phyloP scores from a whole-genome alignment of 2,113 vertebrate genomes.

The Mormyrus lacerda region DNA sequence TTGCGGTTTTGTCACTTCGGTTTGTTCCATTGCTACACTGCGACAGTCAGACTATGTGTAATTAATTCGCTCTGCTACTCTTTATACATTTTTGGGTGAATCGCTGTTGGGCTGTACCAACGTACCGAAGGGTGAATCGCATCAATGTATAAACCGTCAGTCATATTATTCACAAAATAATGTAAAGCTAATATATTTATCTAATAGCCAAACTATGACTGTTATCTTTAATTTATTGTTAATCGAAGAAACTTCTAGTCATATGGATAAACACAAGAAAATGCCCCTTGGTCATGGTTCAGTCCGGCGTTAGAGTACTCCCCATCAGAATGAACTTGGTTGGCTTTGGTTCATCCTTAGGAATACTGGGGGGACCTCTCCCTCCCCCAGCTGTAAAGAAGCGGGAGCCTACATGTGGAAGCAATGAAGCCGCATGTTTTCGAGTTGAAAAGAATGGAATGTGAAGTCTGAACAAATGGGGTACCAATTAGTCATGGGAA shows the following conservation, averaged over 20 bases:
- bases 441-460: background rate
- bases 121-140: constrained; percentile 30
- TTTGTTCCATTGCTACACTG: constrained; percentile 60
- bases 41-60: background rate
- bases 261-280: background rate
- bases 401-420: background rate
- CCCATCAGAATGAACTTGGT: background rate
- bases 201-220: background rate
- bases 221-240: background rate
- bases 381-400: background rate
- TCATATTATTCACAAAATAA: background rate
- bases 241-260: background rate
- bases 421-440: background rate
- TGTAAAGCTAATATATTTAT: background rate
- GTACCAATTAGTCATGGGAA: background rate
- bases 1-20: constrained; percentile 66
- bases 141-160: background rate
- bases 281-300: constrained; percentile 11
- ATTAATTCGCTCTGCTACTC: constrained; percentile 22
- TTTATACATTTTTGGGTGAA: constrained; percentile 46
- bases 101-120: constrained; percentile 56
- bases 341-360: background rate
- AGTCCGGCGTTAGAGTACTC: background rate
- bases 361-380: background rate
- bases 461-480: background rate